These are phyloP conservation scores for Cygnus atratus DNA, from an alignment of 2,113 vertebrate species.

Conservation along the genomic window DNA sequence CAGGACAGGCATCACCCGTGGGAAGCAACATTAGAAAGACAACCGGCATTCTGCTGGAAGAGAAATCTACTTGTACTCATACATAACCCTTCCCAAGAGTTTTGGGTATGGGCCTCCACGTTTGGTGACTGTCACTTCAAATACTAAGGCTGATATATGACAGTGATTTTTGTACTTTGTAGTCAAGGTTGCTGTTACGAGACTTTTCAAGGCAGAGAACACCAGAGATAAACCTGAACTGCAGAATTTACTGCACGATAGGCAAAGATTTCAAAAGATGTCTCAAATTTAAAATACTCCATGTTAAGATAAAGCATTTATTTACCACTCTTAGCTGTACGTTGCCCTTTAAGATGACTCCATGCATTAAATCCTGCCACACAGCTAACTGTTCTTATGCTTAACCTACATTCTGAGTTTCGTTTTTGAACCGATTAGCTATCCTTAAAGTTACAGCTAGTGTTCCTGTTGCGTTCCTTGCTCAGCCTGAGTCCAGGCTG, in stretches of 20 bases:
- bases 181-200: not conserved
- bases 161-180: not conserved
- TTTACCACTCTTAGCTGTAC: not conserved
- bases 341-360: not conserved
- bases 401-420: not conserved
- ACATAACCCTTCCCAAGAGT: not conserved
- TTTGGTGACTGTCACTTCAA: not conserved
- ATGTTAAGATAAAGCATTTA: not conserved
- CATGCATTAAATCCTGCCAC: not conserved
- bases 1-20: not conserved
- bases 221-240: not conserved
- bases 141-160: not conserved
- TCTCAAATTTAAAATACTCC: not conserved
- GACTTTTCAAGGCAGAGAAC: not conserved
- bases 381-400: not conserved
- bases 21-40: not conserved
- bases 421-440: not conserved
- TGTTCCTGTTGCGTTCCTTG: not conserved
- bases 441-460: not conserved
- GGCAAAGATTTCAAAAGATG: not conserved
- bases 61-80: not conserved
- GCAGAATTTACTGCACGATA: not conserved
- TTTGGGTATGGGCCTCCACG: not conserved
- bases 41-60: not conserved
- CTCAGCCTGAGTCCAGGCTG: not conserved